phyloP scores from a whole-genome alignment of 2,888 invertebrate genomes.

The Tachina fera region DNA sequence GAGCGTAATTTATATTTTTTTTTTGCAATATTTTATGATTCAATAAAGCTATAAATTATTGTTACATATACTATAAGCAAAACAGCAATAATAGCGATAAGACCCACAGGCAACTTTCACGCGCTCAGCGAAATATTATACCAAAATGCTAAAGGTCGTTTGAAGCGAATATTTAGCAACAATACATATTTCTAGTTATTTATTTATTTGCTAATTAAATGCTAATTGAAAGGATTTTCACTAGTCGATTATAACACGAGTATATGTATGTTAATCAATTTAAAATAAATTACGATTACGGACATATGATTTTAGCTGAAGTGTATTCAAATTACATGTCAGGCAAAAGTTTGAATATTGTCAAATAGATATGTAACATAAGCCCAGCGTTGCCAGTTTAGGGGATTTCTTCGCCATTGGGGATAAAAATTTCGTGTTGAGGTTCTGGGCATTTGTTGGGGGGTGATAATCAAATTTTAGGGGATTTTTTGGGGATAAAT shows the following conservation, averaged over 20 bases:
- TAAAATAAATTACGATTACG: too few species aligned
- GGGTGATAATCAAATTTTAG: too few species aligned
- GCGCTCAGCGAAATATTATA: neutral
- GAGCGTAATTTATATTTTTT: constrained; percentile 9
- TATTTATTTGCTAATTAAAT: neutral
- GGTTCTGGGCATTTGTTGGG: too few species aligned
- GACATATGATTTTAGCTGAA: too few species aligned
- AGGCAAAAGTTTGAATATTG: too few species aligned
- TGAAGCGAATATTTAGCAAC: neutral
- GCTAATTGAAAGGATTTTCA: neutral
- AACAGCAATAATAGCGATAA: constrained; percentile 25
- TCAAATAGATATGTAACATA: too few species aligned
- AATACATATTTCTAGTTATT: neutral
- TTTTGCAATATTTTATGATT: constrained; percentile 38
- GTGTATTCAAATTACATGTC: too few species aligned
- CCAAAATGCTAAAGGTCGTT: constrained; percentile 29
- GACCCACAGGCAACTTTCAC: constrained; percentile 4
- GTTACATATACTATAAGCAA: neutral
- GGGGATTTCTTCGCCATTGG: too few species aligned
- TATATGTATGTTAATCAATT: neutral
- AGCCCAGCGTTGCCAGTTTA: too few species aligned
- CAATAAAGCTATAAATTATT: constrained; percentile 28
- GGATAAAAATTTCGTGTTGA: too few species aligned
- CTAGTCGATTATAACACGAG: neutral
- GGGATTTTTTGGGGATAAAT: too few species aligned